These are phyloP conservation scores for Synanceia verrucosa DNA, from an alignment of 2,797 vertebrate species.

Conservation along the genomic window DNA sequence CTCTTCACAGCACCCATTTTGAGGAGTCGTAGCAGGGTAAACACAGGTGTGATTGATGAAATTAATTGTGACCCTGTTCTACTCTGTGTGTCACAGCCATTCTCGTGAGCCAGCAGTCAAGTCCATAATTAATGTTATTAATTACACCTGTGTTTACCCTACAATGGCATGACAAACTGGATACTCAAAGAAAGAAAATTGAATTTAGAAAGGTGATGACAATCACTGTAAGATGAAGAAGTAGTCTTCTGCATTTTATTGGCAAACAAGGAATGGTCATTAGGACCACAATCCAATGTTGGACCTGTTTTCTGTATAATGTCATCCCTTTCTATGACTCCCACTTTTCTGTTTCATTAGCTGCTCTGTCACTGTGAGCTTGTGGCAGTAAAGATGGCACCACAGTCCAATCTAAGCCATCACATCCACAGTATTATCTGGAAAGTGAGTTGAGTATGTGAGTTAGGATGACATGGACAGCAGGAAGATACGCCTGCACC, in stretches of 20 bases:
- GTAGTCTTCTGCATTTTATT: conserved; percentile 4
- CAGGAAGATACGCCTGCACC: background rate
- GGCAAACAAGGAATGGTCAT: background rate
- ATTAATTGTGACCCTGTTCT: background rate
- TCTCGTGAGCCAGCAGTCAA: background rate
- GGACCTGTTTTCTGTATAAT: background rate
- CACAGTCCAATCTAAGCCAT: background rate
- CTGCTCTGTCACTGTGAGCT: background rate
- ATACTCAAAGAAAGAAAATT: background rate
- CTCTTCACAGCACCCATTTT: background rate
- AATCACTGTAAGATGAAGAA: background rate
- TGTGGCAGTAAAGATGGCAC: background rate
- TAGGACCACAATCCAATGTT: background rate
- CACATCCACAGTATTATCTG: background rate
- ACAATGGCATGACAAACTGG: background rate
- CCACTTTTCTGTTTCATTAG: conserved; percentile 1
- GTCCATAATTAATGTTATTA: background rate
- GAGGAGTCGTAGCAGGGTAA: background rate
- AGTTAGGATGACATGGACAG: background rate
- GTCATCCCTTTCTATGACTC: background rate
- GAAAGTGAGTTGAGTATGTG: background rate
- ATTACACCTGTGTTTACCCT: background rate
- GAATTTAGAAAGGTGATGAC: background rate
- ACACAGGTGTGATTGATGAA: background rate
- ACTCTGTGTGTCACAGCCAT: background rate